Percentiles rank a stretch among this genome's conserved stretches.
These are phyloP conservation scores for Dendropsophus ebraccatus DNA, from an alignment of 2,113 vertebrate species.

Conservation along the genomic window DNA sequence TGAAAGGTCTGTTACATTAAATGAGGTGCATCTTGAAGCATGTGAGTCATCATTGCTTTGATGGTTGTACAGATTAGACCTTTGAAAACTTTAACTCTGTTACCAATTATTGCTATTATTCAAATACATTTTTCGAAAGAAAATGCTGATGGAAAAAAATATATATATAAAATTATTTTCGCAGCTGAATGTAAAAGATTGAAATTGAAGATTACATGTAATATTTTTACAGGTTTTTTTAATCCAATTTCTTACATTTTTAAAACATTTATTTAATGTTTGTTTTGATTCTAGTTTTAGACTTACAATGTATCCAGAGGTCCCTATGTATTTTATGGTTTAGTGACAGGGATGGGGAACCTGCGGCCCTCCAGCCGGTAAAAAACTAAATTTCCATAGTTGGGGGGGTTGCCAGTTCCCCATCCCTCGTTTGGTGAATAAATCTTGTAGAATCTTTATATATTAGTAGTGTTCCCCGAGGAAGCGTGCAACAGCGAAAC, in stretches of 20 bases:
- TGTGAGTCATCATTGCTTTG: constrained; percentile 57
- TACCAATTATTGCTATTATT: constrained; percentile 57
- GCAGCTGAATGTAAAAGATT: constrained; percentile 25
- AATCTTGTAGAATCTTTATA: too few relatives aligned
- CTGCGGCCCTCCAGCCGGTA: too few relatives aligned
- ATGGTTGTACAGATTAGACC: constrained; percentile 58
- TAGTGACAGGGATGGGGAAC: too few relatives aligned
- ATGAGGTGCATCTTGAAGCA: constrained; percentile 60
- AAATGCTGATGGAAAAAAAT: constrained; percentile 37
- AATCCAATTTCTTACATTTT: background rate
- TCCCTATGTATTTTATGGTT: background rate
- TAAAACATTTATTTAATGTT: background rate
- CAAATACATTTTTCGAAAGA: constrained; percentile 51
- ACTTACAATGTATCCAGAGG: background rate
- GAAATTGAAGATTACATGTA: background rate
- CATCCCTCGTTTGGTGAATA: too few relatives aligned
- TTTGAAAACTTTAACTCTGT: constrained; percentile 57
- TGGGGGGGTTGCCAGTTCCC: too few relatives aligned
- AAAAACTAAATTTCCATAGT: too few relatives aligned
- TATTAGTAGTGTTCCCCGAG: too few relatives aligned
- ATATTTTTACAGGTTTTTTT: background rate
- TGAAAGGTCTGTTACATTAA: constrained; percentile 61
- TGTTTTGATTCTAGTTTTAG: background rate
- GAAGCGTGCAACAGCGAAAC: too few relatives aligned
- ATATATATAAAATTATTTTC: constrained; percentile 20